phyloP scores from a whole-genome alignment of 2,888 invertebrate genomes.

The Agriopis marginaria region DNA sequence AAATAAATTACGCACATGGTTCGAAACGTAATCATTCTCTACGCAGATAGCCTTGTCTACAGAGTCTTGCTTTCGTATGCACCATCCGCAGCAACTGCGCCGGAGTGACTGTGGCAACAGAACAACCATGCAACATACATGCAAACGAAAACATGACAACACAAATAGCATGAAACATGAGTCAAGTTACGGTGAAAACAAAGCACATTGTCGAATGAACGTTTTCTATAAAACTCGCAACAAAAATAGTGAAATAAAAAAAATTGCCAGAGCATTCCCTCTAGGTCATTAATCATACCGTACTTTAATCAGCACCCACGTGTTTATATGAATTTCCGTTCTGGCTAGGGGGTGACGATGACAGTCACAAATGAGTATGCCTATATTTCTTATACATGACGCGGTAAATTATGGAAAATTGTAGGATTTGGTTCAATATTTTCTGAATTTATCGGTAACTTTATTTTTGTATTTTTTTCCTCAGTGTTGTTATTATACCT shows the following conservation, averaged over 20 bases:
- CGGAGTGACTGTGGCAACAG: conserved; percentile 78
- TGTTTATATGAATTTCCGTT: conserved; percentile 31
- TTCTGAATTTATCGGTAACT: not conserved
- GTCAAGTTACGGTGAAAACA: conserved; percentile 15
- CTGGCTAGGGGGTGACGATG: conserved; percentile 20
- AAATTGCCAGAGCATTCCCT: conserved; percentile 5
- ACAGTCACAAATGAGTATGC: conserved; percentile 29
- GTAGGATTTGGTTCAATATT: conserved; percentile 8
- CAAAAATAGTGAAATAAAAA: conserved; percentile 13
- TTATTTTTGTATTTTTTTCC: not conserved
- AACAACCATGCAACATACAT: conserved; percentile 79
- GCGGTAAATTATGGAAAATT: conserved; percentile 7
- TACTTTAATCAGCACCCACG: conserved; percentile 28
- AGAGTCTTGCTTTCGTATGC: conserved; percentile 65
- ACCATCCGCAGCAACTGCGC: conserved; percentile 79
- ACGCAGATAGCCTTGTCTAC: conserved; percentile 70
- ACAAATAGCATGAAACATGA: conserved; percentile 44
- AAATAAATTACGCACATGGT: conserved; percentile 74
- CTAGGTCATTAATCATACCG: conserved; percentile 26
- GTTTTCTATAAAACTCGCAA: conserved; percentile 18
- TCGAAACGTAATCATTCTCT: conserved; percentile 61
- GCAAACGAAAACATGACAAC: conserved; percentile 61
- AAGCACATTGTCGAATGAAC: conserved; percentile 17
- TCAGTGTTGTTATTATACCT: no score
- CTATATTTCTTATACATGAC: conserved; percentile 21